Base-by-base conservation (phyloP, 1,140 invertebrate species). In the Megalopta genalis region DNA sequence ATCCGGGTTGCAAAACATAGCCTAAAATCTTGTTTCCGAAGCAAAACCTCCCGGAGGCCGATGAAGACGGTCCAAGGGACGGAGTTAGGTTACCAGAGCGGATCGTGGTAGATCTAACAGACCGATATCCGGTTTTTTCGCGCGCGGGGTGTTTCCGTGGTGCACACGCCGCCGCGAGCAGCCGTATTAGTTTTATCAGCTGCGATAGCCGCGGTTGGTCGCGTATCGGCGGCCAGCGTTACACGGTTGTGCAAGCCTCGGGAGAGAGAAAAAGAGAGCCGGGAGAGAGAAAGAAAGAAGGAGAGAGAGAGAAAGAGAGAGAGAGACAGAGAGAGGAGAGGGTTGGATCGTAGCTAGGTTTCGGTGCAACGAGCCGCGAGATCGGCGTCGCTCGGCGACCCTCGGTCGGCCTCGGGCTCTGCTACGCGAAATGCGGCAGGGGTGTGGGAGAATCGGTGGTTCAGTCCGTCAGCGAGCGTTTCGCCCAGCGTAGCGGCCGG, bases 391-490 rank as follows among this genome's bases (percentile, higher is more conserved):
- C 72, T 86, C 85, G 85, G 85, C 67, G 68, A 27, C 42, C 12
- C 57, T 86, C 85, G 85, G 85, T 46, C 81, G 52, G 49, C 69
- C 73, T 86, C 85, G 85, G 80, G 62, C 62, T 71, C 78, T 74
- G 74, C 85, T 77, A 84, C 77, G 73, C 54, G 72, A 77, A 83
- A 77, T 67, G 83, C 81, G 73, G 54, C 46, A 75, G 54, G 85
- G 85, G 85, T 86, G 85, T 86, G 85, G 68, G 81, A 79, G 74
- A 74, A 73, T 71, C 74, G 81, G 74, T 68, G 74, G 74, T 73
- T 86, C 85, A 88, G 87, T 88, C 83, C 80, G 83, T 86, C 85
- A 88, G 37, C 67, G 85, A 83, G 83, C 83, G 81, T 83, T 79
- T 67, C 63, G 66, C 49, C 63, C 67, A 46, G 54, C 39, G 68